Evolutionary conservation across 2,113 vertebrate species (phyloP).

Genomic region (Corapipo altera): DNA sequence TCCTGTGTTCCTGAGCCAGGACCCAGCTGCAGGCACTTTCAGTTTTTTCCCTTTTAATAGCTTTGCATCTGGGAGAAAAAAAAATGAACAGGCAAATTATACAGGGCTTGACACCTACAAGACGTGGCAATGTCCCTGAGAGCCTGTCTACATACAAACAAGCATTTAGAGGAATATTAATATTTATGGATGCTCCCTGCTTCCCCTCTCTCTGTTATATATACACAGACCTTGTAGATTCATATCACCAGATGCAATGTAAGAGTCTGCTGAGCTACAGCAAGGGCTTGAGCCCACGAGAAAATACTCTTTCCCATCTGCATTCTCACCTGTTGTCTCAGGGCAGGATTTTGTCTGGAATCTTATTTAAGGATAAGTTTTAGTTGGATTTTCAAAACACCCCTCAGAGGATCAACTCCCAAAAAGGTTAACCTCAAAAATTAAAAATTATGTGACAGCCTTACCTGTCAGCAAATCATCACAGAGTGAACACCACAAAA

Average conservation of each 20-base stretch:
- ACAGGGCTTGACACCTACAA: not conserved
- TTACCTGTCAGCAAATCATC: not conserved
- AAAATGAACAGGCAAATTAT: not conserved
- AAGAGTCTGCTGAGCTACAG: not conserved
- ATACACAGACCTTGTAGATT: not conserved
- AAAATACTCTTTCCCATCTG: not conserved
- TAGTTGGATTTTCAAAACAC: not conserved
- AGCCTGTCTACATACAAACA: not conserved
- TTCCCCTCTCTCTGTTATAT: not conserved
- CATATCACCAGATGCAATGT: not conserved
- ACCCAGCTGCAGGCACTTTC: not conserved
- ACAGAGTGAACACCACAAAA: not conserved
- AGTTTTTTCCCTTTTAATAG: not conserved
- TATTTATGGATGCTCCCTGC: not conserved
- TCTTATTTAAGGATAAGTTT: not conserved
- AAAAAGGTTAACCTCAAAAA: not conserved
- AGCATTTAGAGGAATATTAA: not conserved
- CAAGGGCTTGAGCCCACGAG: not conserved
- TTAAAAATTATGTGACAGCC: not conserved
- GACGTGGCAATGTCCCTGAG: not conserved
- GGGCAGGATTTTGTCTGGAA: not conserved
- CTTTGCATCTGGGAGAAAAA: not conserved
- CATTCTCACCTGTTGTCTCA: not conserved
- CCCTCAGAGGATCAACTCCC: not conserved
- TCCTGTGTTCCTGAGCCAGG: slow-evolving; percentile 34